Evolutionary conservation across 92 coral and sea anemone species (phyloP).

Genomic region (Metridium senile): DNA sequence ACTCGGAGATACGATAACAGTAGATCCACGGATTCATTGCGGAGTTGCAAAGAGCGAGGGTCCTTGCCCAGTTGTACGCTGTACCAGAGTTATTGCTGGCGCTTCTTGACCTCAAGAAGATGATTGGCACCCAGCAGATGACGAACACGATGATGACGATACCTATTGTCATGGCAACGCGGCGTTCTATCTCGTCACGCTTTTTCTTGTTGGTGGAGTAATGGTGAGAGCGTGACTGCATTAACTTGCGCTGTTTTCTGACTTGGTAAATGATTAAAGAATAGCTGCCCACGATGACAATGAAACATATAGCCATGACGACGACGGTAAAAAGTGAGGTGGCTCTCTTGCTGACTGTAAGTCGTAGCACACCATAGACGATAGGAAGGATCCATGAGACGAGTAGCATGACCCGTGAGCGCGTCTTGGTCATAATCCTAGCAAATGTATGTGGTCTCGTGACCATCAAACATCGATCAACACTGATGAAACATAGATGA

Average conservation of each 20-base stretch:
- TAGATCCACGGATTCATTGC: constrained; percentile 90
- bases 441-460: constrained; percentile 63
- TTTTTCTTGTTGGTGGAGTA: constrained; percentile 19
- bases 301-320: constrained; percentile 68
- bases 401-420: constrained; percentile 46
- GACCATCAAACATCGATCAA: constrained; percentile 75
- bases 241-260: constrained; percentile 53
- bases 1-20: constrained; percentile 75
- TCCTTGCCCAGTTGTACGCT: constrained; percentile 88
- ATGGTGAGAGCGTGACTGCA: constrained; percentile 22
- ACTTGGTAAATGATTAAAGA: constrained; percentile 68
- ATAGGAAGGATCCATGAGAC: constrained; percentile 68
- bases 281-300: constrained; percentile 68
- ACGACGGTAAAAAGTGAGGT: constrained; percentile 78
- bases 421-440: constrained; percentile 47
- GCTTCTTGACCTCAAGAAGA: constrained; percentile 54
- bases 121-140: constrained; percentile 71
- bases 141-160: constrained; percentile 76
- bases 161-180: constrained; percentile 86
- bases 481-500: constrained; percentile 73
- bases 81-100: constrained; percentile 62
- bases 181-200: constrained; percentile 71
- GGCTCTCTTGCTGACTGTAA: constrained; percentile 62
- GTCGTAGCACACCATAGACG: constrained; percentile 59
- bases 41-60: constrained; percentile 78